Conservation (phyloP, 2,113 vertebrate species). For the Notarius quadriscutis region DNA sequence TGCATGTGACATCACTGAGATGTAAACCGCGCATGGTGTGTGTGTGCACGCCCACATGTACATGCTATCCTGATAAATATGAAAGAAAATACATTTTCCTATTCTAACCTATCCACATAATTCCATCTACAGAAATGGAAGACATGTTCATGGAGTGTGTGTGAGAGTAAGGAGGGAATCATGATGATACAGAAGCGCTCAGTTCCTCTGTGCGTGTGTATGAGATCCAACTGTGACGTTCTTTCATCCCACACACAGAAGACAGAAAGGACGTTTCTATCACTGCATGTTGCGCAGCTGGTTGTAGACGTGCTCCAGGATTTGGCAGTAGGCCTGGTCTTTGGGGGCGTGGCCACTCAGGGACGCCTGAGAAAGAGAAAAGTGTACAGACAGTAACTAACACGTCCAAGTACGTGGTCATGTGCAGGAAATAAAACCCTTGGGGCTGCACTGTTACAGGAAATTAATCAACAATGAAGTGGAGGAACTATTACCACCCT, state of each 20-base stretch:
- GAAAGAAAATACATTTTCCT: not conserved
- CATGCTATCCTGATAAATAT: not conserved
- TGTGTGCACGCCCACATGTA: not conserved
- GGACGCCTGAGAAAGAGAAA: conserved; percentile 77
- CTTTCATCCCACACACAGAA: not conserved
- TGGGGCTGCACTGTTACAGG: not conserved
- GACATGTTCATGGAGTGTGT: conserved; percentile 40
- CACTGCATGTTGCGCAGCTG: conserved; percentile 76
- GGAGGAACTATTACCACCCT: too few relatives aligned
- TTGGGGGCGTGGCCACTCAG: conserved; percentile 89
- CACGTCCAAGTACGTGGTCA: not conserved
- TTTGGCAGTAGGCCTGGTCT: conserved; percentile 85
- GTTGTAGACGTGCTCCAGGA: conserved; percentile 89
- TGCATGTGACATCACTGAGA: not conserved
- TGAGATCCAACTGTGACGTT: not conserved
- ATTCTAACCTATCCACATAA: conserved; percentile 21
- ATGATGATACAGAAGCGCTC: not conserved
- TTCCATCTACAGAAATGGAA: conserved; percentile 45
- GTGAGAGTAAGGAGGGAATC: not conserved
- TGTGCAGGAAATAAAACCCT: not conserved
- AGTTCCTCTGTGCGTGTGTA: not conserved
- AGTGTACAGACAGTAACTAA: not conserved
- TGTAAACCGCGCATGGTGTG: not conserved
- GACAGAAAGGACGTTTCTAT: conserved; percentile 26
- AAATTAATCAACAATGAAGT: not conserved